These are phyloP conservation scores for Arnoldichthys spilopterus DNA, from an alignment of 2,797 vertebrate genomes.

Conservation along the genomic window DNA sequence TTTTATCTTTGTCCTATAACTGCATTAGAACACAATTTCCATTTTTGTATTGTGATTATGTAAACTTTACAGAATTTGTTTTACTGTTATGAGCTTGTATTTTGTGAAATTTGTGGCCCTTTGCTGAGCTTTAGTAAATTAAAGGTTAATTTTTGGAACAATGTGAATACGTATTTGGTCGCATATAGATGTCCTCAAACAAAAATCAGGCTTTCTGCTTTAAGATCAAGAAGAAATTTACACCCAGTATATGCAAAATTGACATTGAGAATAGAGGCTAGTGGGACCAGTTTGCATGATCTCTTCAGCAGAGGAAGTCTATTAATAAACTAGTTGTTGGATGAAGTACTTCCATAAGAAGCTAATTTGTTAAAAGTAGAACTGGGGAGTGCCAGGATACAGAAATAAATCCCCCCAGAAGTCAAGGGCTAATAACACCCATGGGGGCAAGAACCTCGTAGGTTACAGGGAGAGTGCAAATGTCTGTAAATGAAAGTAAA, in stretches of 20 bases:
- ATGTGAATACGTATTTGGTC: no score
- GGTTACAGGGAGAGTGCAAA: neutral
- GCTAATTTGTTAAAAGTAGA: neutral
- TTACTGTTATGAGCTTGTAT: no score
- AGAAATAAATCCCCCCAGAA: neutral
- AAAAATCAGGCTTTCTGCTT: no score
- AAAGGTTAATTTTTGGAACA: no score
- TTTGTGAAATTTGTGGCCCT: no score
- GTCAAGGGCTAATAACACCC: slow-evolving; percentile 3
- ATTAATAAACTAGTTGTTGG: neutral
- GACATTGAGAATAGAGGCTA: neutral
- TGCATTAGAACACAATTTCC: no score
- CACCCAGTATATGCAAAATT: neutral
- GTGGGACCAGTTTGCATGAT: neutral
- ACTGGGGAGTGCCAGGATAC: neutral
- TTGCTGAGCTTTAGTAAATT: no score
- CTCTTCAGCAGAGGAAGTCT: neutral
- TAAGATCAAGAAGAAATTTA: neutral
- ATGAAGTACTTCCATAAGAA: neutral
- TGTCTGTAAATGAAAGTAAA: neutral
- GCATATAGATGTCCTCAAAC: no score
- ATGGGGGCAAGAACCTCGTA: neutral
- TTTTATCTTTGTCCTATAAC: no score
- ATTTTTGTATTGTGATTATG: no score
- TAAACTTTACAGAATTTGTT: no score